Conservation (phyloP, 2,888 invertebrate species). For the Omphaloscelis lunosa region DNA sequence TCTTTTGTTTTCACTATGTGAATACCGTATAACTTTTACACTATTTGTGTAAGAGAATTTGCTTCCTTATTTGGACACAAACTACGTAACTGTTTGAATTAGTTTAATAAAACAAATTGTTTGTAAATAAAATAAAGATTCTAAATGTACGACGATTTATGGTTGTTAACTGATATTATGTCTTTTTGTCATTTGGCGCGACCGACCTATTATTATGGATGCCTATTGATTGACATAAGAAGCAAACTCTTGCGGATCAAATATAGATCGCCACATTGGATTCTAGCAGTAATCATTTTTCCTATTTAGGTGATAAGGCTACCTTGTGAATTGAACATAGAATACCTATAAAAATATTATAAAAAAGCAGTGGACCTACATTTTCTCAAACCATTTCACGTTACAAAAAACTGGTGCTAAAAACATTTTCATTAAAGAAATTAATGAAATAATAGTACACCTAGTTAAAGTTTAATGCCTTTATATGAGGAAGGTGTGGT, state of each 20-base stretch:
- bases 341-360: not conserved
- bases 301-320: not conserved
- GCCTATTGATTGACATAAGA: not conserved
- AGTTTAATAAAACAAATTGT: not conserved
- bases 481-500: slow-evolving; percentile 73
- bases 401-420: not conserved
- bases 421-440: slow-evolving; percentile 33
- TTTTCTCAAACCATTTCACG: not conserved
- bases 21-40: slow-evolving; percentile 47
- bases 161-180: not conserved
- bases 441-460: slow-evolving; percentile 50
- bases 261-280: too few species aligned
- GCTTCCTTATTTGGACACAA: slow-evolving; percentile 10
- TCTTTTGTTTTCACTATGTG: slow-evolving; percentile 75
- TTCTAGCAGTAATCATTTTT: too few species aligned
- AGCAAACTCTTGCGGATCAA: not conserved
- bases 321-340: not conserved
- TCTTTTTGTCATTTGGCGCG: not conserved
- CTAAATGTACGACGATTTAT: not conserved
- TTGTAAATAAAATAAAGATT: not conserved
- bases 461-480: slow-evolving; percentile 56
- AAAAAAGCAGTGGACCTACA: rapidly evolving
- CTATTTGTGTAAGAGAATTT: slow-evolving; percentile 34
- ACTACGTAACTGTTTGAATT: slow-evolving; percentile 10
- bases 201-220: not conserved